Conservation (phyloP, 23 tunicate species). For the Trididemnum clinides region DNA sequence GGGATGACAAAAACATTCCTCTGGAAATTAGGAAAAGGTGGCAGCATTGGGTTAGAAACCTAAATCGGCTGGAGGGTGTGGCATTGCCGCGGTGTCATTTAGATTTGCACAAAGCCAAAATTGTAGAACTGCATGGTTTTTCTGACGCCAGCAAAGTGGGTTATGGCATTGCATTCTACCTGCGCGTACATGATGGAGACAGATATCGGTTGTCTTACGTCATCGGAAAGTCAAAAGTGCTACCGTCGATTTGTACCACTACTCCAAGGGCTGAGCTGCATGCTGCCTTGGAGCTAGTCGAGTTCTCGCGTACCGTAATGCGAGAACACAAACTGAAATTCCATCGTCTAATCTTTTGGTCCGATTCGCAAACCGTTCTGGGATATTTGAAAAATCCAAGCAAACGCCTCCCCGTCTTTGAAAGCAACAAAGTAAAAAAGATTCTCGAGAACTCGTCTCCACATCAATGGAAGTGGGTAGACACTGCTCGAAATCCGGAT, state of each 20-base stretch:
- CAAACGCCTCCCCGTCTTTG: neutral
- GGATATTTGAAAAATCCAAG: conserved; percentile 7
- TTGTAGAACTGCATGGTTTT: neutral
- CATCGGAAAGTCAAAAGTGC: neutral
- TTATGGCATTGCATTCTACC: neutral
- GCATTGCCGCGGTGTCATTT: neutral
- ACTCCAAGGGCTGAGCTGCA: conserved; percentile 1
- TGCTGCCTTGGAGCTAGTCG: neutral
- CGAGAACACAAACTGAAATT: neutral
- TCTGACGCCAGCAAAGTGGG: neutral
- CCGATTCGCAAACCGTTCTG: neutral
- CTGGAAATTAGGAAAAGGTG: neutral
- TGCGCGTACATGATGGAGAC: neutral
- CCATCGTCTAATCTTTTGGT: neutral
- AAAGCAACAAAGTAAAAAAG: neutral
- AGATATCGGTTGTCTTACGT: neutral
- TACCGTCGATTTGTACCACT: neutral
- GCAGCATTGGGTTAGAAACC: neutral
- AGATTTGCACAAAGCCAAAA: neutral
- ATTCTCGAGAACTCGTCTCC: neutral
- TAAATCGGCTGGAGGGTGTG: neutral
- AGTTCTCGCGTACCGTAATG: neutral
- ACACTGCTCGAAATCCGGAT: neutral
- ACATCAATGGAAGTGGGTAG: conserved; percentile 7
- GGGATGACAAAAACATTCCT: neutral